Base-by-base conservation (phyloP, 1,140 invertebrate genomes). In the Heliconius congener region DNA sequence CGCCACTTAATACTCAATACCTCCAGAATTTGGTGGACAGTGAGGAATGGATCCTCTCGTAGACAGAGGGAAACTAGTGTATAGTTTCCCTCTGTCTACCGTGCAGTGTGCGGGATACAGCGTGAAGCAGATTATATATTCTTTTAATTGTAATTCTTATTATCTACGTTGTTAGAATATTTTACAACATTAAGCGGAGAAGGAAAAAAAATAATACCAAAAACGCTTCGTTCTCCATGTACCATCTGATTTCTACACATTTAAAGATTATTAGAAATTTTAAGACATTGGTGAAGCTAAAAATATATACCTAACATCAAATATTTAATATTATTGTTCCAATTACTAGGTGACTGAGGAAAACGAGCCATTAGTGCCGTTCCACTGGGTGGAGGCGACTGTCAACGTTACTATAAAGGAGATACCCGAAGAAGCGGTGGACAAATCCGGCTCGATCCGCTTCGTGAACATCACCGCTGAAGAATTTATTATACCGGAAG, bases 401-500 rank as follows among this genome's bases (percentile, higher is more conserved):
- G 98, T 99, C 1, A 97, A 96, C 81, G 97, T 99, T 0, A 97
- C 97, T 0, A 96, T 99, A 1, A 97, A 97, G 81, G 96, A 97
- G 84, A 97, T 99, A 23, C 97, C 98, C 0, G 97, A 99, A 88
- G 98, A 98, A 90, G 98, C 98, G 1, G 98, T 99, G 0, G 95
- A 96, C 71, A 98, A 97, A 87, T 99, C 98, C 0, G 98, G 98
- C 0, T 99, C 98, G 0, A 97, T 99, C 70, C 95, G 98, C 13
- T 97, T 99, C 83, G 89, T 95, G 77, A 98, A 97, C 34, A 96
- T 97, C 8, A 97, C 96, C 23, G 97, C 97, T 66, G 97, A 99
- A 89, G 96, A 98, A 72, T 98, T 99, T 88, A 96, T 99, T 52
- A 94, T 94, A 27, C 95, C 95, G 71, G 90, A 95, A 74, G 95